phyloP scores from a whole-genome alignment of 1,140 invertebrate species.

The Alviniconcha marisindica region DNA sequence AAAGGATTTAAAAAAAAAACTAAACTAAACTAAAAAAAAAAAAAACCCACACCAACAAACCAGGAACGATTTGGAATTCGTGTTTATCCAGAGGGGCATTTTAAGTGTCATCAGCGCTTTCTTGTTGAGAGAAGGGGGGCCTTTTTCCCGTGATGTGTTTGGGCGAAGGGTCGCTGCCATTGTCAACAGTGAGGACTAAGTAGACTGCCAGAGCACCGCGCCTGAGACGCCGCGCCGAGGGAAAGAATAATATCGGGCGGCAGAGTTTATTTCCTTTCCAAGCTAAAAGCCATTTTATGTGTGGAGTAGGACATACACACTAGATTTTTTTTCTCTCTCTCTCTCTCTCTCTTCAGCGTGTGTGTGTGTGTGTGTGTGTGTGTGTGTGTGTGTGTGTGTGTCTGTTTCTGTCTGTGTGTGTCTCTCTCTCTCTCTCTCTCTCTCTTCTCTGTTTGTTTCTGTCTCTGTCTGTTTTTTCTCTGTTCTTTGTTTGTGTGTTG shows the following conservation, averaged over 20 bases:
- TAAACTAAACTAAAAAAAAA: too few species aligned
- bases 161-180: too few species aligned
- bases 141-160: background rate
- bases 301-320: too few species aligned
- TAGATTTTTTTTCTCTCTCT: background rate
- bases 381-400: background rate
- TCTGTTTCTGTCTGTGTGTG: background rate
- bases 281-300: too few species aligned
- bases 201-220: too few species aligned
- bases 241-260: too few species aligned
- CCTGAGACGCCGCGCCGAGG: too few species aligned
- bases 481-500: background rate
- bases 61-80: too few species aligned
- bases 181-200: too few species aligned
- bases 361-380: background rate
- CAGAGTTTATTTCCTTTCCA: too few species aligned
- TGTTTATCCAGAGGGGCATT: background rate
- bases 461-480: background rate
- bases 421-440: background rate
- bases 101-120: background rate
- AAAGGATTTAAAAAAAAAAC: too few species aligned
- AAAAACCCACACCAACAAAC: too few species aligned
- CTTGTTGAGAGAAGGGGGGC: background rate
- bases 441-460: background rate
- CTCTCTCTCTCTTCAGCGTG: background rate